Evolutionary conservation across 2,888 invertebrate genomes (phyloP).

Genomic region (Scrobipalpa atriplicella): DNA sequence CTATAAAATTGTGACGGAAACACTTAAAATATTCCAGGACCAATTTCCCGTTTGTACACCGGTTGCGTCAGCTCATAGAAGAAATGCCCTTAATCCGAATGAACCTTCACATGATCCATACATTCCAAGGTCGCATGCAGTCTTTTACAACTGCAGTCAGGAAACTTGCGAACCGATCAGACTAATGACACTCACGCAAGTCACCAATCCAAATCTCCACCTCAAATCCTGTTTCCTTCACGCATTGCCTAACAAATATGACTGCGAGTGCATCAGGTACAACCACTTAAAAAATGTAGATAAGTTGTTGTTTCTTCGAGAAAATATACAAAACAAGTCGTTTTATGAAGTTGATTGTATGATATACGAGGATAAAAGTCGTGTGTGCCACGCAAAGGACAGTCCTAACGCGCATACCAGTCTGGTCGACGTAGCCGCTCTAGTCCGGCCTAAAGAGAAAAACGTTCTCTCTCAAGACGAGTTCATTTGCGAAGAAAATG

Average conservation of each 20-base stretch:
- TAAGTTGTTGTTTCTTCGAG: conserved; percentile 62
- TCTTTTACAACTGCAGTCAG: conserved; percentile 60
- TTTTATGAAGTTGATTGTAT: conserved; percentile 72
- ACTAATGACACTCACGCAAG: conserved; percentile 59
- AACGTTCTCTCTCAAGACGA: conserved; percentile 68
- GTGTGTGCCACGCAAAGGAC: conserved; percentile 60
- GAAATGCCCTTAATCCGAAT: conserved; percentile 36
- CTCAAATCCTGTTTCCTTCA: conserved; percentile 57
- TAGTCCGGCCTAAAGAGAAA: conserved; percentile 59
- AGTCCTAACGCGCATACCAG: conserved; percentile 58
- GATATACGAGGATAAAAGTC: conserved; percentile 60
- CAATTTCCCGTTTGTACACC: conserved; percentile 54
- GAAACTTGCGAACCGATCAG: conserved; percentile 51
- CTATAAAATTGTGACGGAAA: conserved; percentile 1
- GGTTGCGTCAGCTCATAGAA: conserved; percentile 37
- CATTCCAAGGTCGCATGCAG: conserved; percentile 56
- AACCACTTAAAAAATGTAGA: conserved; percentile 65
- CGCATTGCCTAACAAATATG: conserved; percentile 42
- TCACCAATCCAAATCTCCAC: conserved; percentile 48
- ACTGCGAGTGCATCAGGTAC: conserved; percentile 62
- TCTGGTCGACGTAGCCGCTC: conserved; percentile 61
- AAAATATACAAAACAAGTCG: conserved; percentile 55
- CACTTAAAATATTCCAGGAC: conserved; percentile 52
- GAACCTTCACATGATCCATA: conserved; percentile 68
- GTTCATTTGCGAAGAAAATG: conserved; percentile 66